These are phyloP conservation scores for Tenrec ecaudatus DNA, from an alignment of 2,113 vertebrate species.

Conservation along the genomic window DNA sequence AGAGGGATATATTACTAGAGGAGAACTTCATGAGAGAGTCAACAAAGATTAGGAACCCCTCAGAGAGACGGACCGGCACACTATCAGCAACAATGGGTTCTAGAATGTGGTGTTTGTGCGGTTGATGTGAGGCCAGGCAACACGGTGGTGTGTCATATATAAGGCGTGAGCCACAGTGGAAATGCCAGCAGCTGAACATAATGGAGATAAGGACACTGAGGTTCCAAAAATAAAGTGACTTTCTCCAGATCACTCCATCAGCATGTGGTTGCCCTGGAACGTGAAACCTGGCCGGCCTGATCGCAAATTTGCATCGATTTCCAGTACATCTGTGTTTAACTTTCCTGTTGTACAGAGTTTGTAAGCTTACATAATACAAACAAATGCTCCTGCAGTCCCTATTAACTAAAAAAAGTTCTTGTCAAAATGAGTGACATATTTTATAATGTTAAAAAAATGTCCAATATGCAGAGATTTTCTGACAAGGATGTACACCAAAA, in stretches of 20 bases:
- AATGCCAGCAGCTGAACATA: too few relatives aligned
- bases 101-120: neutral
- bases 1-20: neutral
- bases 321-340: neutral
- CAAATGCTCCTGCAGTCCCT: neutral
- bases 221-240: too few relatives aligned
- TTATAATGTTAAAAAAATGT: neutral
- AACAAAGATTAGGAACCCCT: neutral
- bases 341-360: too few relatives aligned
- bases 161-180: too few relatives aligned
- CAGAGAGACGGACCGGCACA: neutral
- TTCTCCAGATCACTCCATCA: too few relatives aligned
- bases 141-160: too few relatives aligned
- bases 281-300: neutral
- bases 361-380: neutral
- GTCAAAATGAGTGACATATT: neutral
- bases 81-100: neutral
- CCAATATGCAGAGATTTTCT: neutral
- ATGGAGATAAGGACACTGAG: too few relatives aligned
- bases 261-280: neutral
- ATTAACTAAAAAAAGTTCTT: neutral
- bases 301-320: neutral
- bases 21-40: neutral
- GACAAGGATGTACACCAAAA: neutral
- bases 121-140: neutral